phyloP scores from a whole-genome alignment of 2,113 vertebrate species.

The Halcyon malimbica region DNA sequence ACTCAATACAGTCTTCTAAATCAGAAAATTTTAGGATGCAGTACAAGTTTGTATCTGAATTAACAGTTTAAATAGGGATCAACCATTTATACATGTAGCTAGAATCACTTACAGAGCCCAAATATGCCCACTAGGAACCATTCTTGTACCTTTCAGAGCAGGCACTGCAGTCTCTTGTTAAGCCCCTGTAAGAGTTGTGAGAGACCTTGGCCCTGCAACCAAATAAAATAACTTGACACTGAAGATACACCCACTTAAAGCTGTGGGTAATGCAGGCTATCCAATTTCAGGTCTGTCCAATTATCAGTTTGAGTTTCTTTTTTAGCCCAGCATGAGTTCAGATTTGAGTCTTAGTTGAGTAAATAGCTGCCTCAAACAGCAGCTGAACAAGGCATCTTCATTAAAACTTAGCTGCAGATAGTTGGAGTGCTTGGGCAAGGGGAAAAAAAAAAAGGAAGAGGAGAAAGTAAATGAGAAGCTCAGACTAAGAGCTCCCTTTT shows the following conservation, averaged over 20 bases:
- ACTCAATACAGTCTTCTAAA: neutral
- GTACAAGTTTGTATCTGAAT: neutral
- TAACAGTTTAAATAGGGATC: neutral
- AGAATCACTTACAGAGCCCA: neutral
- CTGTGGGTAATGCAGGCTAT: neutral
- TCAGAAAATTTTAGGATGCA: neutral
- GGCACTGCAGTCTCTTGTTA: neutral
- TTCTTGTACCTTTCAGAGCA: neutral
- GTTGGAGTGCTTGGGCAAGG: constrained; percentile 26
- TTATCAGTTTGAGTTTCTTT: constrained; percentile 25
- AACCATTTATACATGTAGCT: neutral
- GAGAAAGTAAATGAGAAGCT: constrained; percentile 18
- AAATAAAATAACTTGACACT: neutral
- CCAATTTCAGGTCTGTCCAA: constrained; percentile 27
- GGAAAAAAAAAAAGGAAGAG: neutral
- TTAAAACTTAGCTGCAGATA: constrained; percentile 64
- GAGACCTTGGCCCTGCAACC: neutral
- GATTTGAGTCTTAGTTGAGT: constrained; percentile 1
- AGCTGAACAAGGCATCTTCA: constrained; percentile 51
- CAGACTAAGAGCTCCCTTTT: constrained; percentile 47
- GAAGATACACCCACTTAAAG: neutral
- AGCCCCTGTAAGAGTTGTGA: neutral
- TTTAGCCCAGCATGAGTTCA: constrained; percentile 35
- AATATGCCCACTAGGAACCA: neutral
- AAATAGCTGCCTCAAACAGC: constrained; percentile 45